A percentile compares a stretch with the other conserved stretches of the same genome.
phyloP scores from a whole-genome alignment of 1,140 invertebrate species.

The Portunus trituberculatus region DNA sequence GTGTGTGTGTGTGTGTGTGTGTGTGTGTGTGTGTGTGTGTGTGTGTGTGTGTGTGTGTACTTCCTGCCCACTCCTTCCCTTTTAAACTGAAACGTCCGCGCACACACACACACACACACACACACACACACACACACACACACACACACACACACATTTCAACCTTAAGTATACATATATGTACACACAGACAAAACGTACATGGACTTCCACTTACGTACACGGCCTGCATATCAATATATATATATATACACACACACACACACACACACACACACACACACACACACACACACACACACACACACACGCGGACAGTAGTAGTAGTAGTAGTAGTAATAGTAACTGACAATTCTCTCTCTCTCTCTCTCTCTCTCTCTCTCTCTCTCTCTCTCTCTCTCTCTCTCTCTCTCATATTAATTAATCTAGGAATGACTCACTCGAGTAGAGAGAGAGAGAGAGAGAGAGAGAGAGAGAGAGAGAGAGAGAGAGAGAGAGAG shows the following conservation, averaged over 20 bases:
- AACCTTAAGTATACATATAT: neutral
- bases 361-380: conserved; percentile 33
- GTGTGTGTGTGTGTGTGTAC: conserved; percentile 20
- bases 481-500: neutral
- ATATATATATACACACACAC: conserved; percentile 4
- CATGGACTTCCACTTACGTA: neutral
- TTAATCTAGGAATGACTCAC: neutral
- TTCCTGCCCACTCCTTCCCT: conserved; percentile 17
- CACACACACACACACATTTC: conserved; percentile 14
- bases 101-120: conserved; percentile 46
- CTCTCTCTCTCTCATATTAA: neutral
- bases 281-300: conserved; percentile 25
- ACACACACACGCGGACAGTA: neutral
- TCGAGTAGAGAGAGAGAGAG: neutral
- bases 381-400: neutral
- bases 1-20: too few relatives aligned
- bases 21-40: neutral
- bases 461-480: neutral
- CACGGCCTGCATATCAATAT: neutral
- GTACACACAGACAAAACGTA: neutral
- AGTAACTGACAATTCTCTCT: neutral
- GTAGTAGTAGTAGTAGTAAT: conserved; percentile 1
- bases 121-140: conserved; percentile 44
- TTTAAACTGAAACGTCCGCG: neutral
- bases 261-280: conserved; percentile 10